Conservation (phyloP, 2,113 vertebrate species). For the Eupsittula cactorum region DNA sequence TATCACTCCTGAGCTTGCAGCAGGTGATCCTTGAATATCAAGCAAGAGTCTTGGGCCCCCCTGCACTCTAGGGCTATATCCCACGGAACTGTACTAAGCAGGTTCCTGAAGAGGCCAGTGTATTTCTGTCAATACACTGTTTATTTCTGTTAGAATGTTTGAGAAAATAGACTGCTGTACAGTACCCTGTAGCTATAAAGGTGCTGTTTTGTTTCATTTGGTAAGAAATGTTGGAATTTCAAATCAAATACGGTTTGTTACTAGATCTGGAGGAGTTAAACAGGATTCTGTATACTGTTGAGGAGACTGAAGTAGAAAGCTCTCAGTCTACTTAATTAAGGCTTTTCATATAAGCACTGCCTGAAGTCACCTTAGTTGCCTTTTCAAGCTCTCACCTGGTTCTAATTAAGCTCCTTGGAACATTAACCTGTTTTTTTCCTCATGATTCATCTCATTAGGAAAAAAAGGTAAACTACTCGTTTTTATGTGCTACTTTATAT, state of each 20-base stretch:
- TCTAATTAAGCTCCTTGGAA: conserved; percentile 95
- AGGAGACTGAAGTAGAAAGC: conserved; percentile 86
- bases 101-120: no score
- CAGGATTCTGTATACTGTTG: conserved; percentile 72
- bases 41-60: no score
- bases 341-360: conserved; percentile 82
- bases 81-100: no score
- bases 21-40: no score
- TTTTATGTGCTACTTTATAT: conserved; percentile 53
- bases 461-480: conserved; percentile 82
- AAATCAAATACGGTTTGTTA: conserved; percentile 56
- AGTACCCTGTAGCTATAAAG: background rate
- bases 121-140: no score
- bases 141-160: background rate
- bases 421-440: conserved; percentile 83
- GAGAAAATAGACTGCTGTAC: background rate
- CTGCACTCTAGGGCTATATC: no score
- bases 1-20: no score
- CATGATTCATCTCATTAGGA: conserved; percentile 88
- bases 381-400: conserved; percentile 85
- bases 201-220: background rate
- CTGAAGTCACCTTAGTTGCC: conserved; percentile 87
- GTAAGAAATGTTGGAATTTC: conserved; percentile 22
- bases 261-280: conserved; percentile 76
- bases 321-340: conserved; percentile 95